Evolutionary conservation across 2,797 vertebrate genomes (phyloP), one percentile per base, ranked within the genome.

Genomic region (Spheniscus humboldti): DNA sequence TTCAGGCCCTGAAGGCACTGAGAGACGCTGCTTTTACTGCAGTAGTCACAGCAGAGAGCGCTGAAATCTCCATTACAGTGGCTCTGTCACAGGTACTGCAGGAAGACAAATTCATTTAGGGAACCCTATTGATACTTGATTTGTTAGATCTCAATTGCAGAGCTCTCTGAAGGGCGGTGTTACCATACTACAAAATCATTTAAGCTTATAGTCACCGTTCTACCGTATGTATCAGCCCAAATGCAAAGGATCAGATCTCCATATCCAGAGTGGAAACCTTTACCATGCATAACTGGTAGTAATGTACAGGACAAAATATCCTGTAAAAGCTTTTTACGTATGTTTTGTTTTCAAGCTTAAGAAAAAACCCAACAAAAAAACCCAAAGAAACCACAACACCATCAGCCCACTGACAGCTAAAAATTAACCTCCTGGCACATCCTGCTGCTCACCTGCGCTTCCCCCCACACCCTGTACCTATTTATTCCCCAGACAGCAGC

Each of bases 1-100:
- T 90, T 96, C 64, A 92, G 76, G 67, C 90, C 73, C 72, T 60
- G 76, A 86, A 89, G 86, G 79, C 76, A 77, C 68, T 5, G 37
- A 86, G 67, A 91, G 33, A 33, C 91, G 66, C 57, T 90, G 91
- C 79, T 96, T 93, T 94, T 77, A 62, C 78, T 83, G 72, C 84
- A 91, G 72, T 18, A 90, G 80, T 85, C 88, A 86, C 48, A 91
- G 93, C 57, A 83, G 78, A 89, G 67, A 73, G 13, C 83, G 84
- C 71, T 71, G 92, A 93, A 96, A 95, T 96, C 86, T 74, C 88
- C 67, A 83, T 93, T 96, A 83, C 64, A 93, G 76, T 74, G 64
- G 64, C 80, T 91, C 83, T 89, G 90, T 85, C 78, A 89, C 75
- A 94, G 92, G 88, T 97, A 94, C 75, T 89, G 77, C 86, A 94